Evolutionary conservation across 1,140 invertebrate genomes (phyloP).

Genomic region (Drosophila nebulosa): DNA sequence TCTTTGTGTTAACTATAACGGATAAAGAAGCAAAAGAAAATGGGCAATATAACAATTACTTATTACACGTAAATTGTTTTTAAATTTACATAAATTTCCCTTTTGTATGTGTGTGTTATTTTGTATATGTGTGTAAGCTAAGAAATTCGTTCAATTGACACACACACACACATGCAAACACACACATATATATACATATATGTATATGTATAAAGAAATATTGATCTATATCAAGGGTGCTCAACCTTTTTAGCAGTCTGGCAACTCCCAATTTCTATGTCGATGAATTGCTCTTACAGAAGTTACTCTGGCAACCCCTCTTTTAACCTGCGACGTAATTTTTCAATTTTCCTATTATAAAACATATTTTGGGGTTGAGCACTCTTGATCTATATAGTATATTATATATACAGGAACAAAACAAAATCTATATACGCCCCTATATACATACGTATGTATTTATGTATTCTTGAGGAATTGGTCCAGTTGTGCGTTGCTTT

Average conservation of each 20-base stretch:
- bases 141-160: conserved; percentile 2
- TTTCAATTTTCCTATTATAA: too few relatives aligned
- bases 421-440: neutral
- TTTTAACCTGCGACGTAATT: too few relatives aligned
- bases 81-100: conserved; percentile 49
- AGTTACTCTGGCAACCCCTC: too few relatives aligned
- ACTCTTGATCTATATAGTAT: conserved; percentile 15
- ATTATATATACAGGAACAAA: conserved; percentile 34
- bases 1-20: neutral
- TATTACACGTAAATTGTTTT: conserved; percentile 46
- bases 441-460: neutral
- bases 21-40: neutral
- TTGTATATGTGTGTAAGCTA: neutral
- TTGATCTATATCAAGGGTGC: conserved; percentile 5
- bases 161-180: neutral
- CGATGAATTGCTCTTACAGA: too few relatives aligned
- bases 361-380: too few relatives aligned
- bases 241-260: too few relatives aligned
- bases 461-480: conserved; percentile 26
- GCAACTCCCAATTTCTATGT: too few relatives aligned
- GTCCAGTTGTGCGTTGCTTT: conserved; percentile 66
- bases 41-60: neutral
- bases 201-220: neutral
- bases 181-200: too few relatives aligned
- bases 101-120: neutral